These are phyloP conservation scores for Bos indicus DNA, from an alignment of 2,113 vertebrate genomes.

Conservation along the genomic window DNA sequence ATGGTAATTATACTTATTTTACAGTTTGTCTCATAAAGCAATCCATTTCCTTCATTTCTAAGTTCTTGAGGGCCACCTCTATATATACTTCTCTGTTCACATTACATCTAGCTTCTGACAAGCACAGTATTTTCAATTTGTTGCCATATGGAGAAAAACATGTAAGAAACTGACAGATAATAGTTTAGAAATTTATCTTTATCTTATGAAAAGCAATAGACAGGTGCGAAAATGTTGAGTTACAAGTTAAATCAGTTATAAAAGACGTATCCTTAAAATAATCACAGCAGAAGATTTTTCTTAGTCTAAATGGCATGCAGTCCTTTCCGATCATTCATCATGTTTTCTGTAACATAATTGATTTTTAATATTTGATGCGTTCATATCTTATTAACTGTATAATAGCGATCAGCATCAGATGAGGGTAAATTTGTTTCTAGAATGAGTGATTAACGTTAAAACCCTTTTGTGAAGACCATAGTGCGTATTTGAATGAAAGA, in stretches of 20 bases:
- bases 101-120: background rate
- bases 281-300: background rate
- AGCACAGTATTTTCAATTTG: background rate
- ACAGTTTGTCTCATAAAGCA: background rate
- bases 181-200: background rate
- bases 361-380: conserved; percentile 20
- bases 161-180: background rate
- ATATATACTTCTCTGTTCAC: background rate
- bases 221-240: background rate
- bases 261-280: background rate
- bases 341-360: conserved; percentile 30
- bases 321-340: background rate
- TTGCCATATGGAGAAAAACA: conserved; percentile 40
- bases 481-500: background rate
- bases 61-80: background rate
- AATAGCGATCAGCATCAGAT: background rate
- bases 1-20: background rate
- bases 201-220: conserved; percentile 26
- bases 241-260: conserved; percentile 31
- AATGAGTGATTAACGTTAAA: background rate
- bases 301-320: background rate
- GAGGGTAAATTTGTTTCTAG: background rate
- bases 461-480: background rate
- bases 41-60: background rate
- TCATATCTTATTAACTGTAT: background rate